A percentile compares a stretch with the other conserved stretches of the same genome.
These are phyloP conservation scores for Dasyprocta punctata DNA, from an alignment of 2,113 vertebrate genomes.

Conservation along the genomic window DNA sequence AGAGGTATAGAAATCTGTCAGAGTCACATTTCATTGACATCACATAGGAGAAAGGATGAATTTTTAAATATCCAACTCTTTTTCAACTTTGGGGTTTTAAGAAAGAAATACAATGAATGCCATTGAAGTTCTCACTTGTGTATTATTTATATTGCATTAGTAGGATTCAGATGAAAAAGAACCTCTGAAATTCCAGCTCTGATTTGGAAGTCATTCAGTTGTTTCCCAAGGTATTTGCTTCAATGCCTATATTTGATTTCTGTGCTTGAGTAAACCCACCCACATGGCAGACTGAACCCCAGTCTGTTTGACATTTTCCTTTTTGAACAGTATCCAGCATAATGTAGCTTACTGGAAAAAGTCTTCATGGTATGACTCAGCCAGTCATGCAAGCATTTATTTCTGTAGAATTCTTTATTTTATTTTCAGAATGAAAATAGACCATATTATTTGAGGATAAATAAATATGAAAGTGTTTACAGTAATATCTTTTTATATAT, in stretches of 20 bases:
- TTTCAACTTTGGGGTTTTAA: background rate
- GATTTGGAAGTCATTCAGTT: conserved; percentile 55
- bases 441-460: conserved; percentile 71
- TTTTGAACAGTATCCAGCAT: conserved; percentile 69
- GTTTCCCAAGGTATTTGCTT: conserved; percentile 66
- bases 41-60: background rate
- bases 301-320: conserved; percentile 79
- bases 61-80: conserved; percentile 23
- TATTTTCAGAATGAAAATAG: conserved; percentile 54
- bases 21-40: background rate
- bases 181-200: conserved; percentile 47
- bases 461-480: conserved; percentile 73
- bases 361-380: conserved; percentile 66
- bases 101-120: background rate
- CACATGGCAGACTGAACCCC: conserved; percentile 75
- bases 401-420: conserved; percentile 66
- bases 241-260: conserved; percentile 79
- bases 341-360: conserved; percentile 76
- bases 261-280: conserved; percentile 82
- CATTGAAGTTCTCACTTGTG: background rate
- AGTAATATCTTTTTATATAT: conserved; percentile 49
- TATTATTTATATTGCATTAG: conserved; percentile 29
- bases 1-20: background rate
- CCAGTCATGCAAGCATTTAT: conserved; percentile 54
- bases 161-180: conserved; percentile 43